Percentiles rank a stretch among this genome's conserved stretches.
Evolutionary conservation across 2,113 vertebrate genomes (phyloP).

Genomic region (Brachionichthys hirsutus): DNA sequence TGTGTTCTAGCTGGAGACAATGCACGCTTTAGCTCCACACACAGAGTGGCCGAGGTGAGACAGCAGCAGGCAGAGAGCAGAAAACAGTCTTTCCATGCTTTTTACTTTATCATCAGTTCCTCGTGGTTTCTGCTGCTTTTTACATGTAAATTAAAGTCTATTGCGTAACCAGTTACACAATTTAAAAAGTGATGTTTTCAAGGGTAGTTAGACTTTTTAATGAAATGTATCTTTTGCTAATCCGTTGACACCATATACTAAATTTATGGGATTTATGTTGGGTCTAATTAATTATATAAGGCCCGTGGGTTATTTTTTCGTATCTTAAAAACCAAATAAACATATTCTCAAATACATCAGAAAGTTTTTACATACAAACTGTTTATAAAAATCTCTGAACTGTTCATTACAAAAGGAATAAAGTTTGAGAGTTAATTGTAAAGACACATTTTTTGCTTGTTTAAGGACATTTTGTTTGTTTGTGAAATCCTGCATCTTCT

Average conservation of each 20-base stretch:
- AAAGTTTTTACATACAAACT: not conserved
- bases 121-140: not conserved
- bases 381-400: not conserved
- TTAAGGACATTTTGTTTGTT: not conserved
- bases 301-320: not conserved
- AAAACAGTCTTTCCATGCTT: not conserved
- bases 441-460: not conserved
- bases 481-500: constrained; percentile 18
- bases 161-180: too few relatives aligned
- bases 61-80: constrained; percentile 4
- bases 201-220: not conserved
- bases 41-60: constrained; percentile 93
- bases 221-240: not conserved
- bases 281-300: not conserved
- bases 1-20: constrained; percentile 90
- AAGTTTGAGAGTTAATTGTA: too few relatives aligned
- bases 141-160: not conserved
- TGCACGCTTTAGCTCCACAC: constrained; percentile 93
- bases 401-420: too few relatives aligned
- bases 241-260: not conserved
- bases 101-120: not conserved
- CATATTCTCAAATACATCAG: not conserved
- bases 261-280: not conserved
- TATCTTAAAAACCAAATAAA: not conserved
- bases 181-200: too few relatives aligned